phyloP scores from a whole-genome alignment of 2,888 invertebrate genomes.

The Miltochrista miniata region DNA sequence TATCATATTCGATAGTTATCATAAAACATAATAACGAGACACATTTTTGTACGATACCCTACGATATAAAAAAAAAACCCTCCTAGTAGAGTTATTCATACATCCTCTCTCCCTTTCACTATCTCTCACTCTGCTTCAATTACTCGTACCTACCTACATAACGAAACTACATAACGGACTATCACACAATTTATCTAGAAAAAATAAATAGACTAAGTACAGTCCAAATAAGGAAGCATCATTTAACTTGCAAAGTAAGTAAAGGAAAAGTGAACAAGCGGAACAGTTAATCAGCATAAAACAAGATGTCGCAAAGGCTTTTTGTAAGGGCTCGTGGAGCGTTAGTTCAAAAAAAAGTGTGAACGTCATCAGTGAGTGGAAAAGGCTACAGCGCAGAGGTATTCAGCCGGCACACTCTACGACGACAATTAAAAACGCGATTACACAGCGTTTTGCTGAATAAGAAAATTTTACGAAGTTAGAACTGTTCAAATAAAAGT shows the following conservation, averaged over 20 bases:
- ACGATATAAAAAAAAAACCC: no score
- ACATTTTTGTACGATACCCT: no score
- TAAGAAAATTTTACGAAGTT: not conserved
- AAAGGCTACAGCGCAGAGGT: slow-evolving; percentile 27
- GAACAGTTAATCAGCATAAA: slow-evolving; percentile 36
- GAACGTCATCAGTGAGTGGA: slow-evolving; percentile 36
- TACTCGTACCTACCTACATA: not conserved
- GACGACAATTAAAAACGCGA: slow-evolving; percentile 29
- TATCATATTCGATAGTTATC: no score
- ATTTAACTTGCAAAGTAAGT: slow-evolving; percentile 7
- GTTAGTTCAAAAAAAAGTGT: slow-evolving; percentile 43
- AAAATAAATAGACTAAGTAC: slow-evolving; percentile 1
- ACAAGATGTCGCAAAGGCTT: slow-evolving; percentile 29
- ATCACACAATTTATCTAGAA: not conserved
- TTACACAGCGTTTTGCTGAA: slow-evolving; percentile 8
- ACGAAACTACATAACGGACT: not conserved
- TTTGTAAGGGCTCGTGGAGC: slow-evolving; percentile 29
- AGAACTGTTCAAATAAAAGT: not conserved
- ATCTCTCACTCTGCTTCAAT: not conserved
- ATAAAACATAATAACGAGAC: no score
- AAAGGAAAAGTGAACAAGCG: slow-evolving; percentile 12
- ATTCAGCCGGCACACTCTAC: slow-evolving; percentile 20
- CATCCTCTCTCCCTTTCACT: no score
- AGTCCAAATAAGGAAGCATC: slow-evolving; percentile 3
- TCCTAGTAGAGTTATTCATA: no score